phyloP scores from a whole-genome alignment of 2,888 invertebrate species.

The Lepidonotus clava region DNA sequence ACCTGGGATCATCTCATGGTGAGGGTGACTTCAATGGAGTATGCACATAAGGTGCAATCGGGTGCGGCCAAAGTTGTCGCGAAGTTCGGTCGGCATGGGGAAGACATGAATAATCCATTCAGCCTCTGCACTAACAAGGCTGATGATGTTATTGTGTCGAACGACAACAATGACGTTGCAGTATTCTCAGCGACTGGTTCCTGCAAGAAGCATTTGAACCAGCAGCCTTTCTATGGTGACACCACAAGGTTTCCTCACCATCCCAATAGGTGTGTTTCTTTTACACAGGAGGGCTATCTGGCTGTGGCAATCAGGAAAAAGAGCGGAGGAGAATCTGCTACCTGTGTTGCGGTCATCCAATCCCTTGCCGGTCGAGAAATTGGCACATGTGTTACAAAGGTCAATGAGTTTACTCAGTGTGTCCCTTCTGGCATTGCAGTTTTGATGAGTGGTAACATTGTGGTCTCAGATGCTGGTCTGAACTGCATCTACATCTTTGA shows the following conservation, averaged over 20 bases:
- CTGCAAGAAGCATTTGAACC: slow-evolving; percentile 39
- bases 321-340: slow-evolving; percentile 73
- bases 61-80: neutral
- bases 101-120: slow-evolving; percentile 25
- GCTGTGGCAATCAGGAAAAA: slow-evolving; percentile 81
- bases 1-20: slow-evolving; percentile 59
- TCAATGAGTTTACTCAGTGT: neutral
- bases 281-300: slow-evolving; percentile 81
- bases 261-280: slow-evolving; percentile 80
- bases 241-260: slow-evolving; percentile 29
- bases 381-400: neutral
- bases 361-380: slow-evolving; percentile 25
- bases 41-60: neutral
- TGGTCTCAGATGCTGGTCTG: slow-evolving; percentile 70
- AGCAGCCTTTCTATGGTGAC: slow-evolving; percentile 39
- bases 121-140: slow-evolving; percentile 53
- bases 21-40: neutral
- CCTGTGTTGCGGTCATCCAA: slow-evolving; percentile 16
- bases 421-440: slow-evolving; percentile 70
- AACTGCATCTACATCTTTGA: slow-evolving; percentile 68
- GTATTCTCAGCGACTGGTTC: slow-evolving; percentile 35
- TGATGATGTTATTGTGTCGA: slow-evolving; percentile 71
- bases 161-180: slow-evolving; percentile 57
- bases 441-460: slow-evolving; percentile 67
- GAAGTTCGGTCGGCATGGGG: slow-evolving; percentile 42